Conservation (phyloP, 2,888 invertebrate genomes). For the Yponomeuta evonymella region DNA sequence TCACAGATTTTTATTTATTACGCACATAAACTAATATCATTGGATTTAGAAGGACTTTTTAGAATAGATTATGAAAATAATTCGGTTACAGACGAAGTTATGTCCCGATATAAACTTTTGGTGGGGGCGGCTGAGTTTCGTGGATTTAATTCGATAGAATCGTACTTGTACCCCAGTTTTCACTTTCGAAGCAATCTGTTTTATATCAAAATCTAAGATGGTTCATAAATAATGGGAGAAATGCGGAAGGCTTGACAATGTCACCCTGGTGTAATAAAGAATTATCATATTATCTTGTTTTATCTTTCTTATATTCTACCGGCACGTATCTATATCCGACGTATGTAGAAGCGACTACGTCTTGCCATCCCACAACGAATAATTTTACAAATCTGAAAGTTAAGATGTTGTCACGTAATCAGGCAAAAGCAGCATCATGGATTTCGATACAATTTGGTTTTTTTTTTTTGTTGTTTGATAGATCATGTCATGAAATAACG, state of each 20-base stretch:
- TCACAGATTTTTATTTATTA: too few species aligned
- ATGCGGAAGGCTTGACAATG: neutral
- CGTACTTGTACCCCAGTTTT: neutral
- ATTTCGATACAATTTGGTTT: too few species aligned
- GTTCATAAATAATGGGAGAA: neutral
- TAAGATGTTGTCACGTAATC: too few species aligned
- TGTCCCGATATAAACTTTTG: neutral
- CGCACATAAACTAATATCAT: neutral
- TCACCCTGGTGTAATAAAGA: neutral
- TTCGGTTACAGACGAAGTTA: neutral
- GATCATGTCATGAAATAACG: too few species aligned
- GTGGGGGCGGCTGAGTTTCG: neutral
- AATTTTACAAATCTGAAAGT: too few species aligned
- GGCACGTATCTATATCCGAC: too few species aligned
- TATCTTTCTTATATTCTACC: too few species aligned
- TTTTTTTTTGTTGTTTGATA: too few species aligned
- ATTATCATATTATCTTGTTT: neutral
- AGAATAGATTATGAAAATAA: neutral
- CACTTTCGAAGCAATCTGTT: neutral
- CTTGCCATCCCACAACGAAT: too few species aligned
- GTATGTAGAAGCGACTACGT: too few species aligned
- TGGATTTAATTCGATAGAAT: neutral
- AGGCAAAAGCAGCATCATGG: too few species aligned
- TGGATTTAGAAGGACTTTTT: neutral
- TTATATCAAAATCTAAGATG: neutral